Conservation (phyloP, 2,113 vertebrate genomes). For the Siphamia tubifer region DNA sequence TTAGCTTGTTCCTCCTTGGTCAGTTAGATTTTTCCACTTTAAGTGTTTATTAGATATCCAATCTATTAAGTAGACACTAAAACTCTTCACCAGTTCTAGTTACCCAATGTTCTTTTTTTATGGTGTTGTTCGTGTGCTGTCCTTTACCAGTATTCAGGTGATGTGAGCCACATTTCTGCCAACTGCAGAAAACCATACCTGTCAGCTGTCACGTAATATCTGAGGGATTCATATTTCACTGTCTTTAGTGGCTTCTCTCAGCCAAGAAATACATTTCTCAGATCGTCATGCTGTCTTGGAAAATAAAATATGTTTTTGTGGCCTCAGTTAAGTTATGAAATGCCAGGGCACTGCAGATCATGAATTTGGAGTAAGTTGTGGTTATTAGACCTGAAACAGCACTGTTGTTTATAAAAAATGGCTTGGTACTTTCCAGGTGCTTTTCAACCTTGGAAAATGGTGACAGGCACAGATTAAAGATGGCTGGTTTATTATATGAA, state of each 20-base stretch:
- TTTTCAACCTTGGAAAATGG: constrained; percentile 16
- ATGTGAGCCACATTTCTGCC: neutral
- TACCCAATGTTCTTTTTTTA: neutral
- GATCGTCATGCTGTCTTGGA: neutral
- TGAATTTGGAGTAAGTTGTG: neutral
- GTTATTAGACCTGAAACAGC: constrained; percentile 9
- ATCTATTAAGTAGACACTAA: constrained; percentile 12
- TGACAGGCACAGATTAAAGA: neutral
- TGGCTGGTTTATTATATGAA: constrained; percentile 4
- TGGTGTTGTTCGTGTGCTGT: neutral
- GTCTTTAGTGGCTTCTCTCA: neutral
- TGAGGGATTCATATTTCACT: neutral
- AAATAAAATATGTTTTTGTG: constrained; percentile 9
- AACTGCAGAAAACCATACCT: neutral
- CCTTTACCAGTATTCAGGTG: neutral
- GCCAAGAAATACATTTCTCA: neutral
- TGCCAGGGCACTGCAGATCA: neutral
- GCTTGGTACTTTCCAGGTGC: constrained; percentile 22
- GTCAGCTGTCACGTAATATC: constrained; percentile 3
- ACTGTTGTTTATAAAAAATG: constrained; percentile 14
- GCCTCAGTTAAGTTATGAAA: constrained; percentile 12
- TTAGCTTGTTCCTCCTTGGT: constrained; percentile 21
- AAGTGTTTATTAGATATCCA: constrained; percentile 38
- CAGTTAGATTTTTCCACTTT: constrained; percentile 16
- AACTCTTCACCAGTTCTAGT: neutral